Evolutionary conservation across 1,140 invertebrate species (phyloP), one percentile per base, ranked within the genome.

Genomic region (Daktulosphaira vitifoliae): DNA sequence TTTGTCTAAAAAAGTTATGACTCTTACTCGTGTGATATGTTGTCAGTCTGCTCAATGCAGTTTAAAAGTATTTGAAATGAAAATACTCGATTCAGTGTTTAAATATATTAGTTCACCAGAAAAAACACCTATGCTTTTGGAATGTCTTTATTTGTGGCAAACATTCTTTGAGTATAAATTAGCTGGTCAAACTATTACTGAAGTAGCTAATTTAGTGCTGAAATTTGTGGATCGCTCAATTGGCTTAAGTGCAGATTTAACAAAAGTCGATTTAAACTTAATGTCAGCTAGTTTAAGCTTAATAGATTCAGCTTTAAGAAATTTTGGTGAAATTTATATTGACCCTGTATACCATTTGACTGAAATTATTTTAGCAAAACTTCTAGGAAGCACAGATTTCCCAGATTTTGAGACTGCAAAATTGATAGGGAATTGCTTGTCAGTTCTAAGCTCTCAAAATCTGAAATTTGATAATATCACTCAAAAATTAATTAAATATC

Each of bases 81-180:
- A 62, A 62, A 62, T 62, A 2, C 11, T 62, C 20, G 42, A 62
- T 48, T 48, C 56, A 29, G 46, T 62, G 46, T 62, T 62, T 33
- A 46, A 62, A 6, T 62, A 62, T 33, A 62, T 62, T 3, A 20
- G 44, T 33, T 20, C 8, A 46, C 56, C 56, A 3, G 44, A 23
- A 9, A 62, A 62, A 25, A 62, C 42, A 11, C 48, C 25, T 2
- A 37, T 66, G 7, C 13, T 66, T n/a, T 25, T 62, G 22, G 49
- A 65, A 39, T 68, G 67, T 39, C 73, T 76, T 18, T 73, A 74
- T 65, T 72, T 74, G 8, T 78, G 77, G 77, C 74, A 75, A 56
- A 70, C 75, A 0, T 74, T 76, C 50, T 65, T 79, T 6, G 68
- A 70, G 38, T 79, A 80, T 71, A 75, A 76, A 13, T 66, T 79